Conservation (phyloP, 1,140 invertebrate genomes). For the Ceratitis capitata region DNA sequence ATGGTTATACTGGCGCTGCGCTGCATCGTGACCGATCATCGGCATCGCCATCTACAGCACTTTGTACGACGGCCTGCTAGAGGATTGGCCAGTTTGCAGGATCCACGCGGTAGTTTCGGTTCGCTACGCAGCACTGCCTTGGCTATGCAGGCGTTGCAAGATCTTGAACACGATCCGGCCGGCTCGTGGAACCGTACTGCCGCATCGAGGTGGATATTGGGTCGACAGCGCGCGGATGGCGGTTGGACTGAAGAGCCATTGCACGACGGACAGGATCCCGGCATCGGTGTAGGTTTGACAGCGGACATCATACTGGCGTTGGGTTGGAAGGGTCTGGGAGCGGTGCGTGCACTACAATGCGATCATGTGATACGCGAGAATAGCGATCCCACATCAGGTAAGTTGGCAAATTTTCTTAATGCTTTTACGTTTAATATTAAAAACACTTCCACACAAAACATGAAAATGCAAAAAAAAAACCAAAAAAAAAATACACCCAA, state of each 20-base stretch:
- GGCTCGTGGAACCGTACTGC: conserved; percentile 80
- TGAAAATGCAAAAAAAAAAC: background rate
- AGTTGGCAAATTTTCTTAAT: conserved; percentile 30
- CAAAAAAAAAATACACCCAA: background rate
- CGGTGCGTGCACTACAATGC: conserved; percentile 75
- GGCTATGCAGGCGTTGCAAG: conserved; percentile 80
- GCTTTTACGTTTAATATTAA: background rate
- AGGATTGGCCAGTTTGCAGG: conserved; percentile 78
- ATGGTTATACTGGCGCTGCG: conserved; percentile 82
- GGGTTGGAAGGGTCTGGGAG: conserved; percentile 73
- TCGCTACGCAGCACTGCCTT: conserved; percentile 82
- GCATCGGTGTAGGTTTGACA: conserved; percentile 72
- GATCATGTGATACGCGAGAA: conserved; percentile 67
- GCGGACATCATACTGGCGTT: conserved; percentile 80
- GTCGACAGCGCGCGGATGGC: conserved; percentile 77
- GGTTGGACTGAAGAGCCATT: conserved; percentile 75
- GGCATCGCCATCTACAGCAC: conserved; percentile 80
- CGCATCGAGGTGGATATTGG: conserved; percentile 77
- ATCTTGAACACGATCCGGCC: conserved; percentile 72
- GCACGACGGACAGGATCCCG: conserved; percentile 64
- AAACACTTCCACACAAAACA: background rate
- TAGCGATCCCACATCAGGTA: conserved; percentile 59
- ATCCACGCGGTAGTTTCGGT: conserved; percentile 82
- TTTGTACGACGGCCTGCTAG: conserved; percentile 79
- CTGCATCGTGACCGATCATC: conserved; percentile 85